Evolutionary conservation across 2,797 vertebrate species (phyloP), one percentile per base, ranked within the genome.

Genomic region (Fringilla coelebs): DNA sequence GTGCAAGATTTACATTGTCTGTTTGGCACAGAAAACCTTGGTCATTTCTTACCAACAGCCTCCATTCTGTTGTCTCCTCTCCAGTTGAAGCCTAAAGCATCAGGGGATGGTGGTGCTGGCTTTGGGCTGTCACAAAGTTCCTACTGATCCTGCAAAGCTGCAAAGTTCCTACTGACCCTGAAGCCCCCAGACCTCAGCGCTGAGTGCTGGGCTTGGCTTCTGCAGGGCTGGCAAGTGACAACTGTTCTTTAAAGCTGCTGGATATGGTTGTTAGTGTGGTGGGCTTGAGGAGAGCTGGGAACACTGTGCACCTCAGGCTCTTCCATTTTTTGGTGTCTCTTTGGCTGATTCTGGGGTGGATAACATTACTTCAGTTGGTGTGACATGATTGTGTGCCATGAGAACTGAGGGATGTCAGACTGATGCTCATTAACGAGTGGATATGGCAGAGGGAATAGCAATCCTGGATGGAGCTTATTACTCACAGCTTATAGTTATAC

Each of bases 241-340:
- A 14, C 60, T 68, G 40, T 32, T 34, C 32, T 52, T 52, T 20
- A 21, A 40, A 74, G 57, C 25, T 52, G 4, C 31, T 1, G 2
- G 40, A 6, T 29, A 17, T 21, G 46, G 36, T 18, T 36, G 34
- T 13, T 61, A 31, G 55, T 13, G 3, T 16, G 79, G 10, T 49
- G 62, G 43, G 5, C 48, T 43, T 34, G 10, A 11, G 32, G 52
- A 71, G 65, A 20, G 45, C 19, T 3, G 22, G 55, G 40, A 10
- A 0, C 9, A 0, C 7, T 34, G 24, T 36, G 22, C 36, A 13
- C 31, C 36, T 7, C 2, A 18, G 52, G 25, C 45, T 43, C 21
- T 41, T 32, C 22, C 10, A 0, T 38, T 73, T 60, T 40, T 34
- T 83, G 17, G 29, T 36, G 29, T 54, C 61, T 61, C 2, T n/a